Conservation (phyloP, 2,888 invertebrate genomes). For the Congeria kusceri region DNA sequence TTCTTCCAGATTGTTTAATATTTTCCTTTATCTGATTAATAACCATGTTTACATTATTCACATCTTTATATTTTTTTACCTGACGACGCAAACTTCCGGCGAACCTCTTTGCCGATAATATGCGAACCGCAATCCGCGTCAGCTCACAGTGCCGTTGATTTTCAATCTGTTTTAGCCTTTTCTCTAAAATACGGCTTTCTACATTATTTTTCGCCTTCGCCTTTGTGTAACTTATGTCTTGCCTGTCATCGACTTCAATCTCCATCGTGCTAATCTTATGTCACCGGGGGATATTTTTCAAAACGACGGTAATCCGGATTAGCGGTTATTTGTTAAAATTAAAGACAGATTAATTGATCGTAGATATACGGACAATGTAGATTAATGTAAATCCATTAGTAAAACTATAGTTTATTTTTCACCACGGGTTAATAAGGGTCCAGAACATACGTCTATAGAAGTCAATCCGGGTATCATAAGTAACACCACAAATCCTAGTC, state of each 20-base stretch:
- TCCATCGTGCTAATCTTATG: constrained; percentile 32
- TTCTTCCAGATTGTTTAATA: constrained; percentile 17
- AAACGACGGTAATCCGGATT: too few species aligned
- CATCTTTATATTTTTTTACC: constrained; percentile 1
- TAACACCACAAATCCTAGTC: too few species aligned
- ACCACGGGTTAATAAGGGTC: too few species aligned
- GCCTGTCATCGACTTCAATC: constrained; percentile 35
- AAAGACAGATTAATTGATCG: too few species aligned
- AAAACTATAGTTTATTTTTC: too few species aligned
- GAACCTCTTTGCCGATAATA: constrained; percentile 30
- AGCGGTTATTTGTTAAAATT: too few species aligned
- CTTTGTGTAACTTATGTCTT: constrained; percentile 44
- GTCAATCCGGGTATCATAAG: too few species aligned
- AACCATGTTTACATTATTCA: not conserved
- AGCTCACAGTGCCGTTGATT: constrained; percentile 21
- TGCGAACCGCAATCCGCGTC: constrained; percentile 15
- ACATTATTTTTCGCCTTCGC: constrained; percentile 46
- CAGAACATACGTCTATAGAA: too few species aligned
- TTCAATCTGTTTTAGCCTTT: constrained; percentile 24
- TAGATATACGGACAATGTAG: too few species aligned
- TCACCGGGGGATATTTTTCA: constrained; percentile 7
- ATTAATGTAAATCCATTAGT: too few species aligned
- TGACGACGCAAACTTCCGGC: constrained; percentile 14
- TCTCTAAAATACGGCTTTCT: constrained; percentile 34
- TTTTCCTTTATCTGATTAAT: constrained; percentile 10